Evolutionary conservation across 2,113 vertebrate genomes (phyloP).

Genomic region (Callaeas wilsoni): DNA sequence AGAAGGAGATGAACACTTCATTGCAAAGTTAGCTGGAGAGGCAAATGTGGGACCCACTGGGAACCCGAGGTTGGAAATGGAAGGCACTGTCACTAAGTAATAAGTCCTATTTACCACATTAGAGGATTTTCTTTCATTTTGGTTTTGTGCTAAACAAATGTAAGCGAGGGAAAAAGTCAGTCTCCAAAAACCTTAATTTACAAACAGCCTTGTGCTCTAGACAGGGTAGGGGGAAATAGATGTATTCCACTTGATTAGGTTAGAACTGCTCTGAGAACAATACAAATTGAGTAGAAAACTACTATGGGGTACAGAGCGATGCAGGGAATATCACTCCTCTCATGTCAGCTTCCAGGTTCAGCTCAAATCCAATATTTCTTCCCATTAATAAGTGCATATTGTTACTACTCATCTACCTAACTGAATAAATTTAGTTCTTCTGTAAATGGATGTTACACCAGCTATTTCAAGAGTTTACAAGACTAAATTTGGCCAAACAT

Average conservation of each 20-base stretch:
- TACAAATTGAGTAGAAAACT: not conserved
- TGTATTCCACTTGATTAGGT: not conserved
- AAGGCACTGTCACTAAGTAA: not conserved
- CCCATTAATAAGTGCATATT: not conserved
- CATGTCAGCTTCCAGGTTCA: not conserved
- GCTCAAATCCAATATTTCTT: not conserved
- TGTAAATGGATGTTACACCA: not conserved
- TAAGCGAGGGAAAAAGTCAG: not conserved
- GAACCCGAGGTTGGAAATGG: not conserved
- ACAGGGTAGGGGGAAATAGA: not conserved
- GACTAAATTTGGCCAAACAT: not conserved
- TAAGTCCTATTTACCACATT: not conserved
- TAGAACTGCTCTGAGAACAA: not conserved
- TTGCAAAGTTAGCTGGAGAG: not conserved
- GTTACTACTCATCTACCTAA: not conserved
- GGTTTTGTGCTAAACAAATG: not conserved
- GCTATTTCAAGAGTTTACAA: not conserved
- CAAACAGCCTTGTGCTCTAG: not conserved
- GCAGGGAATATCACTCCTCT: not conserved
- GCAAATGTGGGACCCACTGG: not conserved
- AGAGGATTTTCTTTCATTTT: not conserved
- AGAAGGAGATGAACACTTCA: not conserved
- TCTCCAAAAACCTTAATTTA: not conserved
- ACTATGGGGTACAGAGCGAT: not conserved
- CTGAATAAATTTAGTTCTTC: not conserved